phyloP scores from a whole-genome alignment of 2,113 vertebrate genomes.

The Megaleporinus macrocephalus region DNA sequence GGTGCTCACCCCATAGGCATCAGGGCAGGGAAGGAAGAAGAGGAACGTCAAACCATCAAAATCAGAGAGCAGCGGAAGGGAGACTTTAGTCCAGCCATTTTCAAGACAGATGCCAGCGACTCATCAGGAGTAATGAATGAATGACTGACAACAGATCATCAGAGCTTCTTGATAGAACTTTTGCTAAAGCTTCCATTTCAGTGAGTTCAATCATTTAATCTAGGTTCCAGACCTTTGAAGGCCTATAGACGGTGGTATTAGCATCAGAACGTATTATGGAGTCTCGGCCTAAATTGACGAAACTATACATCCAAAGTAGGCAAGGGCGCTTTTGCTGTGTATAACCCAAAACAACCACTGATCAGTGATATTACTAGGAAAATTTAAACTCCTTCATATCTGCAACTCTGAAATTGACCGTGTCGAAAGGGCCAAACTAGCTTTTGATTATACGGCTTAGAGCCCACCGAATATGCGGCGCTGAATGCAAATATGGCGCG shows the following conservation, averaged over 20 bases:
- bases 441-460: slow-evolving; percentile 15
- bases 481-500: slow-evolving; percentile 42
- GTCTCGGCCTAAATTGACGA: not conserved
- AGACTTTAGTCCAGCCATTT: too few species aligned
- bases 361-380: slow-evolving; percentile 29
- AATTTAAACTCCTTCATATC: slow-evolving; percentile 8
- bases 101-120: too few species aligned
- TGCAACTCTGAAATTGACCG: slow-evolving; percentile 33
- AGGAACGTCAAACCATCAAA: too few species aligned
- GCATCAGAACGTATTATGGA: not conserved
- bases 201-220: too few species aligned
- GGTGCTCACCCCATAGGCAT: too few species aligned
- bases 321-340: slow-evolving; percentile 11
- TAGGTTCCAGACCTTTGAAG: too few species aligned
- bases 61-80: too few species aligned
- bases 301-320: not conserved
- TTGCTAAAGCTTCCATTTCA: too few species aligned
- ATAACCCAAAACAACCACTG: slow-evolving; percentile 8
- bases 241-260: not conserved
- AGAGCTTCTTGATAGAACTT: too few species aligned
- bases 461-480: not conserved
- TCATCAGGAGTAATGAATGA: too few species aligned
- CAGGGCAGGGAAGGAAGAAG: too few species aligned
- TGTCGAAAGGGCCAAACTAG: slow-evolving; percentile 30
- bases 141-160: too few species aligned